Evolutionary conservation across 2,113 vertebrate genomes (phyloP).

Genomic region (Setophaga coronata): DNA sequence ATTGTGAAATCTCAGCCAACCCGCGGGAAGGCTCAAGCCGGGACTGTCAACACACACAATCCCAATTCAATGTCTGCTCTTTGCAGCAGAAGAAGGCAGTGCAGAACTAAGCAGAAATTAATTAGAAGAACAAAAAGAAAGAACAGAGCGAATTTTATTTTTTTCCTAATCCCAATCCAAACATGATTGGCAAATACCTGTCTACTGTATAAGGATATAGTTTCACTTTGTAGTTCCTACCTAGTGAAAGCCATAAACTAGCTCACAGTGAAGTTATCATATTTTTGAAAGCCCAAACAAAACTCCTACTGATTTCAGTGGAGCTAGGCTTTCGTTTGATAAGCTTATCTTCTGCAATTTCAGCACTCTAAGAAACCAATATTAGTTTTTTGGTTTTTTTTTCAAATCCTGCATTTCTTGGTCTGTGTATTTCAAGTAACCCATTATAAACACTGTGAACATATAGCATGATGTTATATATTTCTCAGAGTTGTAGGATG

Average conservation of each 20-base stretch:
- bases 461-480: background rate
- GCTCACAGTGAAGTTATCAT: background rate
- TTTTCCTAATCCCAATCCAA: background rate
- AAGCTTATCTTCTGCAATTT: background rate
- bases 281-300: background rate
- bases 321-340: background rate
- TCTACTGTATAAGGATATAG: background rate
- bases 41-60: conserved; percentile 39
- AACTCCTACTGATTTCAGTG: conserved; percentile 16
- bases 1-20: conserved; percentile 51
- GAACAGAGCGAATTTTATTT: background rate
- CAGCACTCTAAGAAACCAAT: background rate
- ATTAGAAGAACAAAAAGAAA: conserved; percentile 12
- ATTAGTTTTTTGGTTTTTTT: background rate
- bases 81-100: background rate
- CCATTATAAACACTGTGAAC: background rate
- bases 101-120: conserved; percentile 21
- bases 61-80: conserved; percentile 2
- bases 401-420: background rate
- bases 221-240: background rate
- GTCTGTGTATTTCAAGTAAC: background rate
- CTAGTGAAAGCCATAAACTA: background rate
- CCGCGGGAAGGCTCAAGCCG: background rate
- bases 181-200: background rate
- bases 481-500: background rate